Conservation (phyloP, 2,113 vertebrate species). For the Odocoileus virginianus region DNA sequence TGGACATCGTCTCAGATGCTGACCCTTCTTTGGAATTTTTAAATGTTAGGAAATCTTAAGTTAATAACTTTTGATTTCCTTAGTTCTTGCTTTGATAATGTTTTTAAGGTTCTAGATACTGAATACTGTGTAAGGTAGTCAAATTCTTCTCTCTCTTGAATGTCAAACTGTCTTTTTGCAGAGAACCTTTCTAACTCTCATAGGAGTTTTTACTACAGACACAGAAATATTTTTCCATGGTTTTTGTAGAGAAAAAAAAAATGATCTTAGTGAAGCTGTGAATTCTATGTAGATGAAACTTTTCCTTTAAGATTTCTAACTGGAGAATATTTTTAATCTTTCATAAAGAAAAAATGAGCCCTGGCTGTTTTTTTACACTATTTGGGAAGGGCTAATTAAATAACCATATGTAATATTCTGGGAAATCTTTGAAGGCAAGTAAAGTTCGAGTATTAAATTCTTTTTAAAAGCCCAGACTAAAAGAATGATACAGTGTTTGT, state of each 20-base stretch:
- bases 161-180: neutral
- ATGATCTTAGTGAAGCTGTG: neutral
- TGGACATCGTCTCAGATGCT: neutral
- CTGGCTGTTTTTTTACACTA: neutral
- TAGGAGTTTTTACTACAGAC: neutral
- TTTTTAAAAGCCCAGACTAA: neutral
- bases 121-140: neutral
- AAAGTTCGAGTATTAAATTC: neutral
- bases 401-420: neutral
- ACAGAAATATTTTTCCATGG: neutral
- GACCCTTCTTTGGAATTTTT: neutral
- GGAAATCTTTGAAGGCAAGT: constrained; percentile 4
- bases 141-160: neutral
- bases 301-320: constrained; percentile 22
- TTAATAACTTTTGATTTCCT: neutral
- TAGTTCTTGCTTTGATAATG: neutral
- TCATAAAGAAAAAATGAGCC: neutral
- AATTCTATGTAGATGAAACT: neutral
- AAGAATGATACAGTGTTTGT: neutral
- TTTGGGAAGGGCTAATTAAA: neutral
- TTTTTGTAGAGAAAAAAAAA: neutral
- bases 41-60: neutral
- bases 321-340: constrained; percentile 20
- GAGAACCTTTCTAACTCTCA: neutral
- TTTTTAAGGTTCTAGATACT: neutral